Percentiles rank a stretch among this genome's conserved stretches.
Evolutionary conservation across 2,113 vertebrate species (phyloP).

Genomic region (Burhinus bistriatus): DNA sequence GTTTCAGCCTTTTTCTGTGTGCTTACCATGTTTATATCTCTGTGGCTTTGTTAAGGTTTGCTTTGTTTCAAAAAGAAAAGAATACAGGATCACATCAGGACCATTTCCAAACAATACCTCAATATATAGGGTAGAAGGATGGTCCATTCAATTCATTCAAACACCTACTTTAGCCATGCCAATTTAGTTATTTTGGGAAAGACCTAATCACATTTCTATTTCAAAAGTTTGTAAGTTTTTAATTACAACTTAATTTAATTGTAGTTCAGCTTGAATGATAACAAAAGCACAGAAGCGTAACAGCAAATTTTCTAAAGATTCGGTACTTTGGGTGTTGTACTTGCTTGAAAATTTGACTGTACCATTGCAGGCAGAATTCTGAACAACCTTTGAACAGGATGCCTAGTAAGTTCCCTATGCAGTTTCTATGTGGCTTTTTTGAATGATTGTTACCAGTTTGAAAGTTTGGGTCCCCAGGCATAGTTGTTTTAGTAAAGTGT

Average conservation of each 20-base stretch:
- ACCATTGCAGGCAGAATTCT: neutral
- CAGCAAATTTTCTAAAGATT: neutral
- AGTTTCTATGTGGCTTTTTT: neutral
- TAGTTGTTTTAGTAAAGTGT: neutral
- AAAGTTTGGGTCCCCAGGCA: neutral
- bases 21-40: neutral
- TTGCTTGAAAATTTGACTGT: neutral
- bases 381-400: neutral
- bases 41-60: neutral
- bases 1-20: neutral
- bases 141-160: neutral
- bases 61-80: neutral
- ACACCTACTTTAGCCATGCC: neutral
- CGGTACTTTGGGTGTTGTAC: neutral
- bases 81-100: fast-evolving
- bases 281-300: neutral
- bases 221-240: neutral
- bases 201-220: neutral
- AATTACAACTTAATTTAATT: neutral
- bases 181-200: neutral
- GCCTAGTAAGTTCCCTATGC: neutral
- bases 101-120: neutral
- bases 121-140: neutral
- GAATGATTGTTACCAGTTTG: neutral
- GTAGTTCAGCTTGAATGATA: neutral